Percentiles rank a stretch among this genome's conserved stretches.
Conservation (phyloP, 2,797 vertebrate species). For the Lacerta bilineata region DNA sequence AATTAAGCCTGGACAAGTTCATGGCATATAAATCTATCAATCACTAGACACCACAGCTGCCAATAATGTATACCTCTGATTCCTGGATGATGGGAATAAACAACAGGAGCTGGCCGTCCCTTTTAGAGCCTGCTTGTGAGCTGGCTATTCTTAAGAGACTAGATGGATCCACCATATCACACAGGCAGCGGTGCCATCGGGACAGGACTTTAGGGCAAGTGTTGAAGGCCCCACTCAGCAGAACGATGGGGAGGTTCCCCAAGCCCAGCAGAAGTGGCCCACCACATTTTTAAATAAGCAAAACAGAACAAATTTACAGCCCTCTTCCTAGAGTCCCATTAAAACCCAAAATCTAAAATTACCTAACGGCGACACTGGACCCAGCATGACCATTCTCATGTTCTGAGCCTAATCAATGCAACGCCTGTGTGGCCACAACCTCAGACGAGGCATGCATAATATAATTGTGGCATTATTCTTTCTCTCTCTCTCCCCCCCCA, state of each 20-base stretch:
- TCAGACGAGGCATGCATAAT: no score
- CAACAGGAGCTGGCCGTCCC: no score
- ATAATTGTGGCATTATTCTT: background rate
- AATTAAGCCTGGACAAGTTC: background rate
- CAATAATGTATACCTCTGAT: background rate
- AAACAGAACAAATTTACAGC: no score
- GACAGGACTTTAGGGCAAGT: background rate
- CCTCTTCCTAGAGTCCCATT: background rate
- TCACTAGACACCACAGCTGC: background rate
- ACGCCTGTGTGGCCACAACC: background rate
- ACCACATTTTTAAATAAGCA: background rate
- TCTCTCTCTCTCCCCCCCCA: no score
- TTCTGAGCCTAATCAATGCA: background rate
- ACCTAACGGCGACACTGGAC: background rate
- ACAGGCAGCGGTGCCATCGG: background rate
- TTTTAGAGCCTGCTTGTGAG: no score
- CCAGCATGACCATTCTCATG: background rate
- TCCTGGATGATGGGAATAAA: background rate
- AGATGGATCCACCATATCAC: background rate
- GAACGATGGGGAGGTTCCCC: background rate
- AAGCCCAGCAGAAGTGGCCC: background rate
- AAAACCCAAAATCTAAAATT: background rate
- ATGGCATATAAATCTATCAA: no score
- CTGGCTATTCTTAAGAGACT: background rate
- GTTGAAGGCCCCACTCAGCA: background rate